Percentiles rank a stretch among this genome's conserved stretches.
Evolutionary conservation across 2,797 vertebrate genomes (phyloP).

Genomic region (Oreochromis mossambicus): DNA sequence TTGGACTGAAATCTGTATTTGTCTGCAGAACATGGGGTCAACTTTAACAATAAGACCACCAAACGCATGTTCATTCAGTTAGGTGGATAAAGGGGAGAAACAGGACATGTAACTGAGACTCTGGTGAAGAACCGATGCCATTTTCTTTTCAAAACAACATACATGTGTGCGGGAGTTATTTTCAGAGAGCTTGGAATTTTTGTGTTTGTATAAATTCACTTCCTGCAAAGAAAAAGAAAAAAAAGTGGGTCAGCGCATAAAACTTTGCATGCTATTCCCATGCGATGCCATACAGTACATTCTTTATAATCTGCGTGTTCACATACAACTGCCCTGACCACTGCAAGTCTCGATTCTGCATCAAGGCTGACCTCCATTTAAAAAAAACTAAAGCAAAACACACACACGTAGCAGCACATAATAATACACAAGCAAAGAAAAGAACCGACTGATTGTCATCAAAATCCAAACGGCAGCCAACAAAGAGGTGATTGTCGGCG

Average conservation of each 20-base stretch:
- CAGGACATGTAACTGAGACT: neutral
- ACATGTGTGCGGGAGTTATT: constrained; percentile 6
- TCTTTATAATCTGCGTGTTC: neutral
- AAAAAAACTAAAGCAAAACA: neutral
- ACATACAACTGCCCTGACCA: neutral
- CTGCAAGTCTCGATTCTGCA: neutral
- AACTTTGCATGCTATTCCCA: constrained; percentile 6
- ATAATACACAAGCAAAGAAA: neutral
- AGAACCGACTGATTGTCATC: neutral
- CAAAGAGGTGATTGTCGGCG: constrained; percentile 1
- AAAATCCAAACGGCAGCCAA: neutral
- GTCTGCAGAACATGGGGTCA: neutral
- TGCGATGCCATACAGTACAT: neutral
- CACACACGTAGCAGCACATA: neutral
- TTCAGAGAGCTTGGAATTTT: constrained; percentile 10
- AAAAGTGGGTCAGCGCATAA: constrained; percentile 33
- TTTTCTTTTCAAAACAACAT: constrained; percentile 2
- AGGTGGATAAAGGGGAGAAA: neutral
- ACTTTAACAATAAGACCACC: neutral
- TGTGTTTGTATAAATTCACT: constrained; percentile 34
- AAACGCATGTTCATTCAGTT: neutral
- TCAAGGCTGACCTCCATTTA: constrained; percentile 13
- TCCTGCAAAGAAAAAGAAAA: constrained; percentile 11
- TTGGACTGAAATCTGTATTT: neutral
- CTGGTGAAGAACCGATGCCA: neutral